Base-by-base conservation (phyloP, 2,888 invertebrate species). In the Hypercompe scribonia region DNA sequence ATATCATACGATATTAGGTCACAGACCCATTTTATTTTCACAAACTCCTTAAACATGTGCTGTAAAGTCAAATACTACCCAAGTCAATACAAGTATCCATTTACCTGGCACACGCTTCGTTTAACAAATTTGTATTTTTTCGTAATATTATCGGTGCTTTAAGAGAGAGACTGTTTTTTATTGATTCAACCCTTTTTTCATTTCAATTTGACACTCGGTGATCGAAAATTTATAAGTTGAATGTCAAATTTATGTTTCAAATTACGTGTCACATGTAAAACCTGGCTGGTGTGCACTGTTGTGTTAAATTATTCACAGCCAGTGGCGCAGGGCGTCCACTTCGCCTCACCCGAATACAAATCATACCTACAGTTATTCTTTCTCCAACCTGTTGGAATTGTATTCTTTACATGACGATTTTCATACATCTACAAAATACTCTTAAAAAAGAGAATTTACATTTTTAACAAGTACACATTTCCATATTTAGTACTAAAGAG, bases 231-330 rank as follows among this genome's bases (percentile, higher is more conserved):
- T 54, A n/a, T 46, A 31, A 72, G 65, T 79, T 80, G 78, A 77
- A 77, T 84, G 77, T 81, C 78, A 81, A 82, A 76, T 79, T 83
- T 77, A 79, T 83, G 85, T 86, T 90, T 89, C 85, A 88, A 88
- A 88, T 87, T 85, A 88, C 87, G 84, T 78, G 86, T 88, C 91
- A 89, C 87, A 89, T 89, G 88, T 87, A 84, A 87, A 79, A 85
- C 85, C 84, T 84, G 84, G 82, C 83, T 86, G 80, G 85, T 84
- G 84, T 84, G 84, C 85, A 78, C 83, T 84, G 86, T 80, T 88
- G 85, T 82, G 87, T 88, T 92, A 90, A 91, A 91, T 91, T 84
- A 91, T 90, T 90, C 90, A 91, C 85, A 81, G 78, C 73, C 78
- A 80, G 78, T 84, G 82, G 82, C 79, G 80, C 82, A 78, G 84